These are phyloP conservation scores for Melangyna quadrimaculata DNA, from an alignment of 2,888 invertebrate genomes.

Conservation along the genomic window DNA sequence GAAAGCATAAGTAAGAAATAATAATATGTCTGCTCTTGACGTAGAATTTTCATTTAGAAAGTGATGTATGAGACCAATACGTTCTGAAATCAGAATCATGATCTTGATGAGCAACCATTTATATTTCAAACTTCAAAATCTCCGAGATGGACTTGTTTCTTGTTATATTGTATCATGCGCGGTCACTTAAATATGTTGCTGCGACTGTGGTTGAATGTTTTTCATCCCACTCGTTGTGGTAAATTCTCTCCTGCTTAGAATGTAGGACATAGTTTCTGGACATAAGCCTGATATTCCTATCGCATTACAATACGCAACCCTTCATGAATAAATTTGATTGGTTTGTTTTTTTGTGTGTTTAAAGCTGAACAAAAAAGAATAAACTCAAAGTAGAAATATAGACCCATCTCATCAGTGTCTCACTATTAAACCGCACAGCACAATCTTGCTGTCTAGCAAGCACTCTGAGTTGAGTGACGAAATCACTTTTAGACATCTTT, in stretches of 20 bases:
- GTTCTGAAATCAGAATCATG: neutral
- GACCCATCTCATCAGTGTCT: neutral
- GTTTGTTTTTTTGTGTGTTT: neutral
- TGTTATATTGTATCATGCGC: slow-evolving; percentile 16
- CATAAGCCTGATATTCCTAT: neutral
- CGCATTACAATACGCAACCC: neutral
- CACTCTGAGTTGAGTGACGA: neutral
- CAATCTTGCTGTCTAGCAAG: slow-evolving; percentile 10
- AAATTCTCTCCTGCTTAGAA: neutral
- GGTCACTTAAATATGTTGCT: slow-evolving; percentile 29
- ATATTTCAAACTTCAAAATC: slow-evolving; percentile 52
- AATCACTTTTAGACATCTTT: slow-evolving; percentile 26
- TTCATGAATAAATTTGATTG: neutral
- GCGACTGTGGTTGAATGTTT: neutral
- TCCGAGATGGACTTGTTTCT: slow-evolving; percentile 31
- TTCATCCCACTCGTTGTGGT: too few species aligned
- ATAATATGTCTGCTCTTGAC: slow-evolving; percentile 55
- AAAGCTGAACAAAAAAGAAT: neutral
- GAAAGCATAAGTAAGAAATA: slow-evolving; percentile 45
- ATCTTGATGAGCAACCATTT: slow-evolving; percentile 27
- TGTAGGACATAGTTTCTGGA: neutral
- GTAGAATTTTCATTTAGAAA: slow-evolving; percentile 60
- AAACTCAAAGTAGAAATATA: neutral
- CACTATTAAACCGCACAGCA: neutral
- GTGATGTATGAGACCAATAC: slow-evolving; percentile 58